Evolutionary conservation across 1,140 invertebrate species (phyloP), one percentile per base, ranked within the genome.

Genomic region (Penaeus vannamei): DNA sequence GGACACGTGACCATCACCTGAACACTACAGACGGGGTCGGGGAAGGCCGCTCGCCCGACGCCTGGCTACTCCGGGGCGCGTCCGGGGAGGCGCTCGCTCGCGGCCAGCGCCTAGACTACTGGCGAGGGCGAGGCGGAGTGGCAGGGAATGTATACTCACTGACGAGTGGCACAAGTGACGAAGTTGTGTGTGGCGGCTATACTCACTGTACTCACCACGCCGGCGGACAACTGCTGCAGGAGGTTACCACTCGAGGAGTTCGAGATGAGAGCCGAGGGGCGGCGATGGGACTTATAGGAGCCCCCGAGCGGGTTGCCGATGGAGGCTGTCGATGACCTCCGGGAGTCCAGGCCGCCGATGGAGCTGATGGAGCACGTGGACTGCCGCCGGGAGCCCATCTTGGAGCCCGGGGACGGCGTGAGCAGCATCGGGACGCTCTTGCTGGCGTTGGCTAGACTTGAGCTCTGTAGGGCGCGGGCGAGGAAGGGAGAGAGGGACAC

Each of bases 371-470:
- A 88, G 81, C 88, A 90, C n/a, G 91, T 90, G 29, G 95, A 95
- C 23, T 95, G 96, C 8, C 96, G 95, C n/a, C 96, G 94, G 2
- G 96, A 94, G 77, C 96, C 96, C 36, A 96, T 94, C 93, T 97
- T 96, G 91, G 96, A 96, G 93, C 95, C 96, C 95, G 97, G 96
- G 90, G 96, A 96, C 72, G 96, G 95, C 86, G 95, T 96, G 90
- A 97, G 94, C 92, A 97, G 94, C 93, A 96, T 97, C 26, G 96
- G 96, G 53, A 97, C 96, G 92, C 96, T 97, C 93, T 96, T 97
- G 92, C 96, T 97, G 46, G 96, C 97, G 92, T 97, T 97, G 91
- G 97, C 96, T 96, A 97, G 96, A 82, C 96, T 96, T 90, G 96
- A 86, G 62, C 86, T 90, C 91, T 91, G 89, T 83, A 32, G 64